Evolutionary conservation across 2,113 vertebrate genomes (phyloP).

Genomic region (Albula goreensis): DNA sequence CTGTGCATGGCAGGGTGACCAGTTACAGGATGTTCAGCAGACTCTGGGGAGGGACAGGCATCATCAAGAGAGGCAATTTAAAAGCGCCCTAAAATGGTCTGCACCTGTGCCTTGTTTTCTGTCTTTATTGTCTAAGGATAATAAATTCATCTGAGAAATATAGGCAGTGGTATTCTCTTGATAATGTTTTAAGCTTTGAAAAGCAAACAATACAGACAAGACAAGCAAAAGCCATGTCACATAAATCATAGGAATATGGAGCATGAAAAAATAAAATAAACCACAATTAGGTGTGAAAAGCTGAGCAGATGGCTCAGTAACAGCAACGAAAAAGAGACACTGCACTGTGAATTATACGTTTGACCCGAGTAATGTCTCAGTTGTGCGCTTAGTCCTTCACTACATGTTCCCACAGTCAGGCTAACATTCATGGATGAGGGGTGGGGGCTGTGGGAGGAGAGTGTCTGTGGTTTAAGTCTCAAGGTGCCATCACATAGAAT

Average conservation of each 20-base stretch:
- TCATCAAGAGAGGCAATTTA: neutral
- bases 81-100: neutral
- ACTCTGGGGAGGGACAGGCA: neutral
- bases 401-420: neutral
- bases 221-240: neutral
- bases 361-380: conserved; percentile 38
- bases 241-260: neutral
- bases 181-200: neutral
- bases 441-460: neutral
- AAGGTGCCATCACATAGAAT: neutral
- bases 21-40: neutral
- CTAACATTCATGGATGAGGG: neutral
- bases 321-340: conserved; percentile 32
- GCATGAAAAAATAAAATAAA: neutral
- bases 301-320: conserved; percentile 51
- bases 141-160: neutral
- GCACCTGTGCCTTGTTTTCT: neutral
- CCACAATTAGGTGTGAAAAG: neutral
- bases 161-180: neutral
- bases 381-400: neutral
- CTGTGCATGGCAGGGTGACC: neutral
- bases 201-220: neutral
- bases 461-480: neutral
- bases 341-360: conserved; percentile 33
- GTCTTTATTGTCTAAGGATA: neutral